Base-by-base conservation (phyloP, 2,113 vertebrate genomes). In the Dolichallabes microphthalmus region DNA sequence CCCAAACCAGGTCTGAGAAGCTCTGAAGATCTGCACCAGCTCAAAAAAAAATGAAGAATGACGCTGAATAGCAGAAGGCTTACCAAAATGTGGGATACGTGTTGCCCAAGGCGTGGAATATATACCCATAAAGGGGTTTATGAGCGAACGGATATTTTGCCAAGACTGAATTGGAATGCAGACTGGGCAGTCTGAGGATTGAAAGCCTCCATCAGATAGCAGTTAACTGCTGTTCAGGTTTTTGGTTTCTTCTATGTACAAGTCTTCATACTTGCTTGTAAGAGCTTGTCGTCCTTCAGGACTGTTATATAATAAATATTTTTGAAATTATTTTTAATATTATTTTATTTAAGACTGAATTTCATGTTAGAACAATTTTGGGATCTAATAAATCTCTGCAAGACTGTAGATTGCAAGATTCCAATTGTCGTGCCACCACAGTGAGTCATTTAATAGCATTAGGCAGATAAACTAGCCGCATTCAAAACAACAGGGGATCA, bases 1-100 rank as follows among this genome's bases (percentile, higher is more conserved):
- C 76, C 88, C 86, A 77, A 89, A 87, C 74, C 64, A 80, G 82
- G 64, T 84, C 63, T 84, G 17, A 88, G 83, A 82, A 55, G 78
- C 84, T 25, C 85, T 17, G 89, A 90, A 30, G 85, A 82, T 80
- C 85, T 84, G 39, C 4, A 22, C 61, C 50, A 61, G 60, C 79
- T 73, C 17, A 58, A 66, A 80, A 35, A 80, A 35, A 27, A 55
- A 74, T 86, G 30, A 64, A 20, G 12, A 7, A 78, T 19, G 0
- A 75, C 74, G 68, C 57, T 81, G 9, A 13, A 64, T 17, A 61
- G 68, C 45, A 63, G n/a, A 39, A 0, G 6, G 52, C 22, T 25
- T 68, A 55, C n/a, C 55, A 75, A 84, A 71, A 80, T 15, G 66
- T 78, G 32, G 69, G 58, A 76, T 84, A 35, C 8, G 63, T 82